Evolutionary conservation across 1,140 invertebrate species (phyloP), one percentile per base, ranked within the genome.

Genomic region (Asobara japonica): DNA sequence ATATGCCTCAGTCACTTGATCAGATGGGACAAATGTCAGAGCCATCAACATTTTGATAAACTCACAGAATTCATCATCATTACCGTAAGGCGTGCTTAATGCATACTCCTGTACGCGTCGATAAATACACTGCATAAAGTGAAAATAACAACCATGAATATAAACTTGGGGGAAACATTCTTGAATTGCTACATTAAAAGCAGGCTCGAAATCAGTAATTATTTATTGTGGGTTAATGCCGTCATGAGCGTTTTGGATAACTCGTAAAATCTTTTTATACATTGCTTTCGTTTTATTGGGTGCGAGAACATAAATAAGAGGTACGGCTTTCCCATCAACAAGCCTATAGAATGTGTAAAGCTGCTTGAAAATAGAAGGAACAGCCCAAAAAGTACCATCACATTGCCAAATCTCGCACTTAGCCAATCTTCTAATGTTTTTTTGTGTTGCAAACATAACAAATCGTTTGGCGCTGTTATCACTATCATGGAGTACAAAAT

Each of bases 81-180:
- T 33, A 30, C 18, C 36, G 8, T 69, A 73, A 31, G 11, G 4
- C 3, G 18, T 18, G 11, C 48, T 20, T 25, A 67, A 29, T 30
- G 38, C 65, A 10, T 1, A 6, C n/a, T n/a, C 18, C 51, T 73
- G 71, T 31, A 77, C 65, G 11, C 75, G 51, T 18, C 71, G 56
- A 65, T 66, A 75, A 27, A 62, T 31, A 51, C 72, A 75, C 56
- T 77, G 69, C 11, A 0, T 68, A 22, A 61, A 77, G 64, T 76
- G 74, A 56, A 77, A 77, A 16, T 61, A 71, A 20, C 76, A 75
- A 8, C 76, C 76, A 25, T 45, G 16, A 13, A 73, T 51, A 16
- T 68, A n/a, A 13, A 20, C 33, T 11, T 61, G 8, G 0, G 45
- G 45, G 22, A 77, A 77, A 7, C 16, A 2, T 65, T 22, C 16